A percentile compares a stretch with the other conserved stretches of the same genome.
Evolutionary conservation across 2,888 invertebrate species (phyloP).

Genomic region (Sinopyrophorus schimmeli): DNA sequence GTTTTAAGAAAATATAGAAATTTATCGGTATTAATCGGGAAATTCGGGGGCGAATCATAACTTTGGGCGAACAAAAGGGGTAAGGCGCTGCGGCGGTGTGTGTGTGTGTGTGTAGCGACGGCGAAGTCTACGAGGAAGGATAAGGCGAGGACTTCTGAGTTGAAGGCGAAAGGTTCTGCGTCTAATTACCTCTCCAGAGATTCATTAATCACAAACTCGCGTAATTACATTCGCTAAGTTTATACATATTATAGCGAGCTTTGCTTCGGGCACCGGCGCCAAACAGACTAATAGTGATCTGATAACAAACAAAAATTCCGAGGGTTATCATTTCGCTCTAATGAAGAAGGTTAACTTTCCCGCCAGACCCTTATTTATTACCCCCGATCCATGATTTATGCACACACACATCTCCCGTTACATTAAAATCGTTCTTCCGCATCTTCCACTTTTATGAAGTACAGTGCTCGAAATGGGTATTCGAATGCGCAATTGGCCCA

Average conservation of each 20-base stretch:
- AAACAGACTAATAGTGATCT: slow-evolving; percentile 49
- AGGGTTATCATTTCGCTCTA: slow-evolving; percentile 46
- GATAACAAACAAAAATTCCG: slow-evolving; percentile 46
- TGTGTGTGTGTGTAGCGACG: no score
- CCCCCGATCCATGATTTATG: slow-evolving; percentile 23
- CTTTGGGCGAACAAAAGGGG: slow-evolving; percentile 20
- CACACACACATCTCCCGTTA: no score
- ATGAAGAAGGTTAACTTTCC: slow-evolving; percentile 34
- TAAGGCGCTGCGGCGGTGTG: slow-evolving; percentile 16
- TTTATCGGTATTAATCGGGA: slow-evolving; percentile 17
- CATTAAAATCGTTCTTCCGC: no score
- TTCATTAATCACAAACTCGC: slow-evolving; percentile 57
- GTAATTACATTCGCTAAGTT: slow-evolving; percentile 56
- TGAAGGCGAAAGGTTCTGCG: slow-evolving; percentile 53
- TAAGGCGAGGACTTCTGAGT: slow-evolving; percentile 45
- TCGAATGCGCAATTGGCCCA: no score
- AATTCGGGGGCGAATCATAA: slow-evolving; percentile 26
- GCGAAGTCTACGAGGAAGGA: slow-evolving; percentile 25
- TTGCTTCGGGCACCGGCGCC: slow-evolving; percentile 35
- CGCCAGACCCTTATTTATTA: slow-evolving; percentile 25
- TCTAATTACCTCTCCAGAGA: slow-evolving; percentile 57
- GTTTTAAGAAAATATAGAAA: background rate
- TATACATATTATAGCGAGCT: slow-evolving; percentile 50
- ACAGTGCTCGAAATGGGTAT: no score
- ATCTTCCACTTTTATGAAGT: no score